Evolutionary conservation across 2,888 invertebrate species (phyloP).

Genomic region (Clitarchus hookeri): DNA sequence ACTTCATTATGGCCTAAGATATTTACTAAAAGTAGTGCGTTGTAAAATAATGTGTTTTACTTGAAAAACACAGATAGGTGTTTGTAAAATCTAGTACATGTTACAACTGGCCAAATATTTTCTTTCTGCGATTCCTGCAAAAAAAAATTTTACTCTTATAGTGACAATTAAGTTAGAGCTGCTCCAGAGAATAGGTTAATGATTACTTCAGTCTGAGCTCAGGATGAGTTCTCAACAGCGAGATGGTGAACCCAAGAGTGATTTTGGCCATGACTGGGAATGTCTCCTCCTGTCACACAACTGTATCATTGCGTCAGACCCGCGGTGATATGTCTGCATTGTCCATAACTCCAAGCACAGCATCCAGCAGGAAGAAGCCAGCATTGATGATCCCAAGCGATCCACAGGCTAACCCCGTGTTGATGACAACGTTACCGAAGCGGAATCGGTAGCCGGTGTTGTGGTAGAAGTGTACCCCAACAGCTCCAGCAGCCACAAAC

Average conservation of each 20-base stretch:
- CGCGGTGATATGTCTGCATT: conserved; percentile 26
- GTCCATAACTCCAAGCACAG: conserved; percentile 61
- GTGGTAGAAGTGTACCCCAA: conserved; percentile 41
- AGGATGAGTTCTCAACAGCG: not conserved
- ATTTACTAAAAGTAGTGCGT: too few relatives aligned
- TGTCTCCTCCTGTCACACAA: not conserved
- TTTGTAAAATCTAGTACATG: too few relatives aligned
- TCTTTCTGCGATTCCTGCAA: too few relatives aligned
- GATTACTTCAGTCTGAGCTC: not conserved
- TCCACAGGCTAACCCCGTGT: conserved; percentile 66
- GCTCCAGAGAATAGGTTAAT: not conserved
- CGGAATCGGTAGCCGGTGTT: conserved; percentile 16
- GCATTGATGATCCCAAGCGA: conserved; percentile 66
- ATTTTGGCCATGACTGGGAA: not conserved
- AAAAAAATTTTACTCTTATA: too few relatives aligned
- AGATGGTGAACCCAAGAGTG: not conserved
- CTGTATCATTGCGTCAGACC: not conserved
- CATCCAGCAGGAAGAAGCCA: conserved; percentile 64
- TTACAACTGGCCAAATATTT: too few relatives aligned
- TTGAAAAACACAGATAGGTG: too few relatives aligned
- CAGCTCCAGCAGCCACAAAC: conserved; percentile 38
- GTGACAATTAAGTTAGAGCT: not conserved
- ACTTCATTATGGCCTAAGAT: too few relatives aligned
- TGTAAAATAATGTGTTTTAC: too few relatives aligned
- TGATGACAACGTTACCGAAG: conserved; percentile 39